Base-by-base conservation (phyloP, 2,113 vertebrate genomes). In the Petromus typicus region DNA sequence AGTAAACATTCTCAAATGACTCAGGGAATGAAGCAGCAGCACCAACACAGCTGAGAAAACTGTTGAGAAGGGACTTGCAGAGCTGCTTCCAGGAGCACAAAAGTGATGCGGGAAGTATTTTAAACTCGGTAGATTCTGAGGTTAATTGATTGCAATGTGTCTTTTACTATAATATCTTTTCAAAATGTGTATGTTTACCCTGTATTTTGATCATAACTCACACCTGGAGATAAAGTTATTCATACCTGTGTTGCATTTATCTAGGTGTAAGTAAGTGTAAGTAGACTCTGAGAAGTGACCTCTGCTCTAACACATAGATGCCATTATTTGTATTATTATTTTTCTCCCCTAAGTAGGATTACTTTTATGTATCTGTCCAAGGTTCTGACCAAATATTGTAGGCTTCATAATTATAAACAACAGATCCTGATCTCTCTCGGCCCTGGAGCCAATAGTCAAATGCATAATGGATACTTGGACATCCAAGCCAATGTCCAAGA, bases 401-500 rank as follows among this genome's bases (percentile, higher is more conserved):
- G 45, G 18, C 32, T 34, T 66, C 34, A 11, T 34, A 67, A 54
- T 18, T 37, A n/a, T n/a, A 14, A 27, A 25, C 2, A 10, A 4
- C 0, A 18, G 25, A 69, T 14, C 7, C 54, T 23, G 18, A 59
- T 3, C 73, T 57, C 86, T 59, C 12, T 13, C 10, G 23, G 10
- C 45, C 17, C 40, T 7, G 30, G 34, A 32, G 40, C 37, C n/a
- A n/a, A n/a, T n/a, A n/a, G n/a, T n/a, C n/a, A n/a, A n/a, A n/a
- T n/a, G n/a, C n/a, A n/a, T n/a, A n/a, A n/a, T n/a, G n/a, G n/a
- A n/a, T n/a, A n/a, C n/a, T n/a, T n/a, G n/a, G n/a, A n/a, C n/a
- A n/a, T n/a, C n/a, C n/a, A n/a, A n/a, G n/a, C n/a, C 7, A 20
- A 18, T 34, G 1, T 25, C 56, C 3, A 10, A 45, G 20, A 2